A percentile compares a stretch with the other conserved stretches of the same genome.
Conservation (phyloP, 2,888 invertebrate genomes). For the Oxystoma pomonae region DNA sequence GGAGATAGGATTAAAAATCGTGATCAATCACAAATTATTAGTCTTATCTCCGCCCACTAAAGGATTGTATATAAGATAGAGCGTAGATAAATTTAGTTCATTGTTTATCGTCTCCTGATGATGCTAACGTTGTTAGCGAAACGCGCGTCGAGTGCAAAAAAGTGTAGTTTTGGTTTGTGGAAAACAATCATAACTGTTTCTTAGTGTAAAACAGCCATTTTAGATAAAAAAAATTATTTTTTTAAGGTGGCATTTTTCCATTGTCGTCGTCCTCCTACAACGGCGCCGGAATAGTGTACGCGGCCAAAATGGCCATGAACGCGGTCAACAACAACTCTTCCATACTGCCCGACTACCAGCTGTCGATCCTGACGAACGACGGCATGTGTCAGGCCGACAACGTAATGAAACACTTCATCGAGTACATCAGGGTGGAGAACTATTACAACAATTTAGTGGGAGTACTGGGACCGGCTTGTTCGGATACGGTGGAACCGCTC, state of each 20-base stretch:
- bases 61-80: too few species aligned
- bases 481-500: slow-evolving; percentile 75
- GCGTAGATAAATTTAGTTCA: too few species aligned
- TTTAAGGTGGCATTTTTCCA: slow-evolving; percentile 65
- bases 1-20: too few species aligned
- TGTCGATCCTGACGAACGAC: slow-evolving; percentile 56
- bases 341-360: slow-evolving; percentile 57
- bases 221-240: too few species aligned
- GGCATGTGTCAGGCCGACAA: slow-evolving; percentile 68
- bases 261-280: slow-evolving; percentile 56
- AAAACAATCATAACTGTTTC: too few species aligned
- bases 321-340: slow-evolving; percentile 58
- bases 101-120: too few species aligned
- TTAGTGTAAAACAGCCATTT: too few species aligned
- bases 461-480: slow-evolving; percentile 74
- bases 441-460: slow-evolving; percentile 54
- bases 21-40: too few species aligned
- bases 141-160: too few species aligned
- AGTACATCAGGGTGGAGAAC: slow-evolving; percentile 52
- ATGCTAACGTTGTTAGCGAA: too few species aligned
- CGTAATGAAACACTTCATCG: slow-evolving; percentile 72
- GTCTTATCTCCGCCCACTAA: too few species aligned
- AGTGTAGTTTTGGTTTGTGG: too few species aligned
- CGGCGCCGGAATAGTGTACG: slow-evolving; percentile 57
- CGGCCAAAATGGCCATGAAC: slow-evolving; percentile 59